These are phyloP conservation scores for Mirounga angustirostris DNA, from an alignment of 2,113 vertebrate genomes.

Conservation along the genomic window DNA sequence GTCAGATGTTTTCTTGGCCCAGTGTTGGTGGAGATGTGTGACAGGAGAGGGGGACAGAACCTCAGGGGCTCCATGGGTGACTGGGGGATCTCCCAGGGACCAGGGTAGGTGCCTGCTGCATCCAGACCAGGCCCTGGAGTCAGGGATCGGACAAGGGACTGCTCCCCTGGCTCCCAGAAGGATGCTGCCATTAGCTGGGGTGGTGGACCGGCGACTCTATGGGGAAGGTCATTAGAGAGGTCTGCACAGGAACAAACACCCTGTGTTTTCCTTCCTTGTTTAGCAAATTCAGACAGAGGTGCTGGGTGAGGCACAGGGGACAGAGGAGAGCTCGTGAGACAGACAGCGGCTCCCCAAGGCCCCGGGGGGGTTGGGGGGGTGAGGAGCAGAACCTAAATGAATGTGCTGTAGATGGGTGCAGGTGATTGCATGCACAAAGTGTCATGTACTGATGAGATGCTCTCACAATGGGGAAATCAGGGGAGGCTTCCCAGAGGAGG, in stretches of 20 bases:
- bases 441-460: neutral
- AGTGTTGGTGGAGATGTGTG: fast-evolving
- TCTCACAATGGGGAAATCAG: neutral
- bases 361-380: too few relatives aligned
- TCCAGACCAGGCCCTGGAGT: neutral
- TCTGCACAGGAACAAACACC: neutral
- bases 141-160: too few relatives aligned
- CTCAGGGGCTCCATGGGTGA: neutral
- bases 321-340: neutral
- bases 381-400: neutral
- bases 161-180: neutral
- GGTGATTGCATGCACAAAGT: too few relatives aligned
- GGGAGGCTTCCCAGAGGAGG: neutral
- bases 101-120: fast-evolving
- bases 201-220: neutral
- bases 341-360: neutral
- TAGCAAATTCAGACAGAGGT: neutral
- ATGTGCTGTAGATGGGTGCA: neutral
- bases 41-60: neutral
- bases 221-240: fast-evolving
- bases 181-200: neutral
- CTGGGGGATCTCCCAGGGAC: neutral
- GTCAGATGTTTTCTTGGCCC: fast-evolving
- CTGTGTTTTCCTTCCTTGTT: neutral
- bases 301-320: too few relatives aligned